phyloP scores from a whole-genome alignment of 2,797 vertebrate genomes.

The Mormyrops attenuatus region DNA sequence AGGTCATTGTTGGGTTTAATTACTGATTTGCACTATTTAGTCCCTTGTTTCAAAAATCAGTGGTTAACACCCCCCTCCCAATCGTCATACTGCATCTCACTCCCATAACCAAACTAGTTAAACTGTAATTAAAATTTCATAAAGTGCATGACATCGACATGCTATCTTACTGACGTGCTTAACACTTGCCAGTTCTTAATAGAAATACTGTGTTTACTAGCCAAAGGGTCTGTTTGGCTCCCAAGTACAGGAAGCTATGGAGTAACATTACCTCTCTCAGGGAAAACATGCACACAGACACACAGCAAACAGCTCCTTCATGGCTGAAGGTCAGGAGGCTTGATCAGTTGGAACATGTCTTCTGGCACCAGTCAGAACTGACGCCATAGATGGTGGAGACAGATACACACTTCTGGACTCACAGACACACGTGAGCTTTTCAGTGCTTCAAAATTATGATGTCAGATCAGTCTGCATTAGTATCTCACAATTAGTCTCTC shows the following conservation, averaged over 20 bases:
- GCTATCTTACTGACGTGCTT: neutral
- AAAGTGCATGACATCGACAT: neutral
- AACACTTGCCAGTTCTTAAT: neutral
- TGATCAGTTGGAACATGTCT: neutral
- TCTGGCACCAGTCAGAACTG: neutral
- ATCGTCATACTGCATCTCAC: neutral
- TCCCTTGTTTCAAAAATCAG: neutral
- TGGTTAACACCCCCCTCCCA: neutral
- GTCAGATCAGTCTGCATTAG: constrained; percentile 33
- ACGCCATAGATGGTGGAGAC: neutral
- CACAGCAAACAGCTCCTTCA: neutral
- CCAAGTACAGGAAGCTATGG: neutral
- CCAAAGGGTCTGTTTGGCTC: neutral
- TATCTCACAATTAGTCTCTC: constrained; percentile 16
- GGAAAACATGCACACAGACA: neutral
- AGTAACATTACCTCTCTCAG: neutral
- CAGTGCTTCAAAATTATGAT: constrained; percentile 31
- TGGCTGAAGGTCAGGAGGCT: neutral
- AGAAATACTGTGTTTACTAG: neutral
- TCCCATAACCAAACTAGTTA: neutral
- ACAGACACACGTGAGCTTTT: constrained; percentile 29
- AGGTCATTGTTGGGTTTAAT: neutral
- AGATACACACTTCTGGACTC: neutral
- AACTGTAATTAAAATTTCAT: constrained; percentile 12
- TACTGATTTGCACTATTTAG: neutral